A percentile compares a stretch with the other conserved stretches of the same genome.
phyloP scores from a whole-genome alignment of 2,797 vertebrate species.

The Gephyroberyx darwinii region DNA sequence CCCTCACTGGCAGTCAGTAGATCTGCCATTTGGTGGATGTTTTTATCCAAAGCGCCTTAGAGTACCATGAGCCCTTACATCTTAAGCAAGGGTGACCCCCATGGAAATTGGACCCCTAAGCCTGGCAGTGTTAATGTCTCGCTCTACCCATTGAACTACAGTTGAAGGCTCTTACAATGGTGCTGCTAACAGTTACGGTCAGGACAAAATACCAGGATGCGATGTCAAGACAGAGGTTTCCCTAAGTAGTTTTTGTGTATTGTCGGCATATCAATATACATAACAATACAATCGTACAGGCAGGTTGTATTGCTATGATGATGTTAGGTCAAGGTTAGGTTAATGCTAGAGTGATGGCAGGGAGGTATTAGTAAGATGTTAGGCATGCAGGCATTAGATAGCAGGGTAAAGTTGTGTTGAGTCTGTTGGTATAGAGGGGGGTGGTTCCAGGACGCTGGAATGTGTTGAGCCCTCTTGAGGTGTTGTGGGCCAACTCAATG shows the following conservation, averaged over 20 bases:
- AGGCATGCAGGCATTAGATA: too few species aligned
- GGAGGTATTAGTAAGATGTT: too few species aligned
- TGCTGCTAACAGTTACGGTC: background rate
- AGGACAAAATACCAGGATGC: constrained; percentile 5
- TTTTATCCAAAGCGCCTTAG: constrained; percentile 57
- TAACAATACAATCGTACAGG: too few species aligned
- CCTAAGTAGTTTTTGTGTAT: background rate
- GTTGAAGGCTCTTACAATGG: background rate
- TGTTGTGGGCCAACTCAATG: too few species aligned
- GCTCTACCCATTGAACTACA: background rate
- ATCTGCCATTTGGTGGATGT: constrained; percentile 40
- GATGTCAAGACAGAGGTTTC: constrained; percentile 10
- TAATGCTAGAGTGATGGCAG: too few species aligned
- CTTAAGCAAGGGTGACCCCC: constrained; percentile 3
- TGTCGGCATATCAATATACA: background rate
- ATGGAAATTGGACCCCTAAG: constrained; percentile 13
- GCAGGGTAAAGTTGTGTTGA: too few species aligned
- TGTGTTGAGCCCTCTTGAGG: too few species aligned
- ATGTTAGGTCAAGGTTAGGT: too few species aligned
- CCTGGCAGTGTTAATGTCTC: background rate
- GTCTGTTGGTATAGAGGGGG: too few species aligned
- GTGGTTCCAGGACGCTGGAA: too few species aligned
- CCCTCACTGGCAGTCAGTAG: constrained; percentile 19
- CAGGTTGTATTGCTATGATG: too few species aligned
- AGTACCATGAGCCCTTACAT: constrained; percentile 13